These are phyloP conservation scores for Cryptoblepharus egeriae DNA, from an alignment of 2,797 vertebrate genomes.

Conservation along the genomic window DNA sequence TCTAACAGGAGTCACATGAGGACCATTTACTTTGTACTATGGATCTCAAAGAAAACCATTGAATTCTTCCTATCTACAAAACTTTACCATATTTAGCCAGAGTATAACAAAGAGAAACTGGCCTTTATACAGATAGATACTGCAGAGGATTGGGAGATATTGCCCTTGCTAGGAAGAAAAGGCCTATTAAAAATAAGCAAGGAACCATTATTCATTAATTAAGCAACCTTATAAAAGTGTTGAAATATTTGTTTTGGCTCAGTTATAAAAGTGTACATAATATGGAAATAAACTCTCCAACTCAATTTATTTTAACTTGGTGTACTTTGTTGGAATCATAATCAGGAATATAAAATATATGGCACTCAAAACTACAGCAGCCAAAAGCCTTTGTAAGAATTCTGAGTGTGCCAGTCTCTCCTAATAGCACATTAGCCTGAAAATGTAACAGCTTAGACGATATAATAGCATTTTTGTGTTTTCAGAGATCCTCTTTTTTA, in stretches of 20 bases:
- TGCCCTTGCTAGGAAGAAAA: not conserved
- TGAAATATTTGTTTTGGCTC: not conserved
- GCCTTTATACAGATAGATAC: not conserved
- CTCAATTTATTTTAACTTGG: constrained; percentile 21
- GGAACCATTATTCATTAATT: too few relatives aligned
- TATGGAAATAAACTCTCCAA: not conserved
- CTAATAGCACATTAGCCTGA: constrained; percentile 9
- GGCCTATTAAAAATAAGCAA: not conserved
- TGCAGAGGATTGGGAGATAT: not conserved
- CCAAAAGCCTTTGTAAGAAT: constrained; percentile 40
- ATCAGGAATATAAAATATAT: constrained; percentile 36
- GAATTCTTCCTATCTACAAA: not conserved
- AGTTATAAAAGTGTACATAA: not conserved
- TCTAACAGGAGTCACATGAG: not conserved
- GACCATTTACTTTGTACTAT: not conserved
- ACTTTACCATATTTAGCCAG: too few relatives aligned
- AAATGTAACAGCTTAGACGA: constrained; percentile 29
- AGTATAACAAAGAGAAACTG: not conserved
- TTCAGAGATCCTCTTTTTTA: constrained; percentile 22
- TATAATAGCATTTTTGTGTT: constrained; percentile 2
- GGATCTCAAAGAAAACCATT: not conserved
- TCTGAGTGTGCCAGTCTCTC: not conserved
- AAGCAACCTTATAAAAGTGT: not conserved
- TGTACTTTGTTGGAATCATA: not conserved
- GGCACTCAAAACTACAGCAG: not conserved